A percentile compares a stretch with the other conserved stretches of the same genome.
phyloP scores from a whole-genome alignment of 2,113 vertebrate species.

The Aleadryas rufinucha region DNA sequence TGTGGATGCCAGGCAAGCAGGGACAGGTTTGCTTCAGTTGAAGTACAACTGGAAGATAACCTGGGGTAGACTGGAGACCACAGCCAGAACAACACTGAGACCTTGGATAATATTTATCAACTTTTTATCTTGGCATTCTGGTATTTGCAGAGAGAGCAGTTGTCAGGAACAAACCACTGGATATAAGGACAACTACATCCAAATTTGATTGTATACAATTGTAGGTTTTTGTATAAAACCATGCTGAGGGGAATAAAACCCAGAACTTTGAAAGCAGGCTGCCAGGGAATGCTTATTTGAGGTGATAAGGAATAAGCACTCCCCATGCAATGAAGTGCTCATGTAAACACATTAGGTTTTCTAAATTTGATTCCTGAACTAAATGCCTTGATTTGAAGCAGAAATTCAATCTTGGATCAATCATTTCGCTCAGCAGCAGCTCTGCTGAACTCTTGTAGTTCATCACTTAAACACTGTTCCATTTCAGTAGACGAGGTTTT shows the following conservation, averaged over 20 bases:
- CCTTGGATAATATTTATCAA: not conserved
- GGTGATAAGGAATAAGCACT: not conserved
- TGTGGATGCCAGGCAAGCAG: constrained; percentile 18
- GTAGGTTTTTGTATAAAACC: not conserved
- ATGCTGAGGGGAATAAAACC: not conserved
- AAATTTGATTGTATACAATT: not conserved
- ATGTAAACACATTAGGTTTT: not conserved
- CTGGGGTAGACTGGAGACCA: not conserved
- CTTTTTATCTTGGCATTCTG: not conserved
- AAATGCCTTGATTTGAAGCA: not conserved
- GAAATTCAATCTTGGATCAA: not conserved
- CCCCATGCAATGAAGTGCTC: not conserved
- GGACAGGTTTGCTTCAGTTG: constrained; percentile 12
- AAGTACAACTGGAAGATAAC: not conserved
- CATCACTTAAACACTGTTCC: not conserved
- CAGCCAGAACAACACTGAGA: not conserved
- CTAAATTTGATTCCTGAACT: not conserved
- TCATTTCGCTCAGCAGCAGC: not conserved
- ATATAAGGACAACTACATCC: not conserved
- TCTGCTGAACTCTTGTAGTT: not conserved
- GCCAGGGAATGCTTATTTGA: not conserved
- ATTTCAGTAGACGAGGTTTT: not conserved
- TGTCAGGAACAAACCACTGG: not conserved
- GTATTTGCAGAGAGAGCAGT: not conserved
- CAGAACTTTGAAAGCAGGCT: not conserved